Conservation (phyloP, 1,140 invertebrate species). For the Rhagoletis pomonella region DNA sequence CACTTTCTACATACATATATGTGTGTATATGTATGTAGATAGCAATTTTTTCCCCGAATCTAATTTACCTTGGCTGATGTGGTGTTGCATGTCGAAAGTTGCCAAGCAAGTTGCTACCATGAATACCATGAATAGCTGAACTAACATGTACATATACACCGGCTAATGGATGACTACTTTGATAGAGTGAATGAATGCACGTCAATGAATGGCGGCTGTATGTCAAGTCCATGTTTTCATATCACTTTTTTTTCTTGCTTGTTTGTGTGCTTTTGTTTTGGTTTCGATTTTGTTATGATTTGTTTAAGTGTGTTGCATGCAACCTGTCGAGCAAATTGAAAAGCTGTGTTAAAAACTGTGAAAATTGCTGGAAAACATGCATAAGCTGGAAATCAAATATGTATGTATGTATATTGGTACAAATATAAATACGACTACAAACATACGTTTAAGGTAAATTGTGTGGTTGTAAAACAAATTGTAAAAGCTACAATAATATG, state of each 20-base stretch:
- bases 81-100: constrained; percentile 30
- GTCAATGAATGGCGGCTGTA: constrained; percentile 40
- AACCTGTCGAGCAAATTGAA: constrained; percentile 34
- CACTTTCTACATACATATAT: not conserved
- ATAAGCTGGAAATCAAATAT: not conserved
- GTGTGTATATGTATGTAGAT: not conserved
- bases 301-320: constrained; percentile 34
- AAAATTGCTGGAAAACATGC: constrained; percentile 36
- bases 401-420: not conserved
- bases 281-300: not conserved
- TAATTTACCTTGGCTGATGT: constrained; percentile 44
- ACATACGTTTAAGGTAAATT: not conserved
- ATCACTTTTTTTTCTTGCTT: not conserved
- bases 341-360: constrained; percentile 6
- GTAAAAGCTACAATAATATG: not conserved
- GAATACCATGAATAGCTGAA: not conserved
- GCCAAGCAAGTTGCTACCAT: not conserved
- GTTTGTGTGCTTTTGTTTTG: not conserved
- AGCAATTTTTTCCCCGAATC: not conserved
- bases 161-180: not conserved
- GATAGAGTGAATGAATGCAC: not conserved
- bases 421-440: too few relatives aligned
- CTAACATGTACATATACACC: not conserved
- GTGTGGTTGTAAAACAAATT: not conserved
- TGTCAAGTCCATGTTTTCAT: constrained; percentile 39